These are phyloP conservation scores for Myotis planiceps DNA, from an alignment of 2,797 vertebrate species.

Conservation along the genomic window DNA sequence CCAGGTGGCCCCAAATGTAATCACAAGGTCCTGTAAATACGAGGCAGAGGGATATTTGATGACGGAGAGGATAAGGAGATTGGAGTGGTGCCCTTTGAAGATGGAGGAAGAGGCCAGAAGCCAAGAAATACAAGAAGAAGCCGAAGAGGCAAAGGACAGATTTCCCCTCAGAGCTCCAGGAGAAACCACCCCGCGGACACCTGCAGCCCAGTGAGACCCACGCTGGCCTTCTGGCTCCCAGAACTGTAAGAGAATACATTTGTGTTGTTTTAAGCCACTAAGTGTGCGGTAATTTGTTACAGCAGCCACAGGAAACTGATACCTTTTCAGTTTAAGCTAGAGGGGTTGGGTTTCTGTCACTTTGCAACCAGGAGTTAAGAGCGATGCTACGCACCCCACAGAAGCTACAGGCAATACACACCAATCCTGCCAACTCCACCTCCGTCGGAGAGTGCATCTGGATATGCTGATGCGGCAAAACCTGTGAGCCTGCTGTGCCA, in stretches of 20 bases:
- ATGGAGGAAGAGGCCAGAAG: not conserved
- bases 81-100: not conserved
- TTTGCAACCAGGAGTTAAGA: not conserved
- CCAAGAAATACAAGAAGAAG: not conserved
- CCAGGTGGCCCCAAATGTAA: not conserved
- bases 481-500: accelerated
- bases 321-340: not conserved
- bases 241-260: not conserved
- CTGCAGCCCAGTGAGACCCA: not conserved
- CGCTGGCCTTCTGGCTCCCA: not conserved
- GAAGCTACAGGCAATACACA: accelerated
- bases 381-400: too few relatives aligned
- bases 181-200: not conserved
- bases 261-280: not conserved
- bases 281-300: not conserved
- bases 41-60: not conserved
- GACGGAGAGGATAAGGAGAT: not conserved
- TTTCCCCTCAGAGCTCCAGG: not conserved
- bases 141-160: not conserved
- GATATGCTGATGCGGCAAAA: accelerated
- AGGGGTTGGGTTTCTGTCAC: not conserved
- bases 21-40: not conserved
- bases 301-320: not conserved
- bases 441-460: accelerated
- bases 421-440: not conserved